Evolutionary conservation across 2,888 invertebrate genomes (phyloP).

Genomic region (Carcina quercana): DNA sequence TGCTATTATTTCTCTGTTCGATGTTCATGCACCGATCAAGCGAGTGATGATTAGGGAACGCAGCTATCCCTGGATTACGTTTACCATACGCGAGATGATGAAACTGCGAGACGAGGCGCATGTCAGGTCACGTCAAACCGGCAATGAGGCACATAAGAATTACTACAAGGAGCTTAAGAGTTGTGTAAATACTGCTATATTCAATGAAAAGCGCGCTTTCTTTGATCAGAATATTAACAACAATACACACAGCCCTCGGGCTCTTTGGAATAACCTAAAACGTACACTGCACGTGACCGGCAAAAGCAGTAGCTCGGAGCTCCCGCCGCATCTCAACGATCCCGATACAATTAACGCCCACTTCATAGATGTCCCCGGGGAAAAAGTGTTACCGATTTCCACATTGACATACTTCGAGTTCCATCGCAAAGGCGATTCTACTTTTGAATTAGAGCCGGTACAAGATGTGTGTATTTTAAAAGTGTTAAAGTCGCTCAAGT

Average conservation of each 20-base stretch:
- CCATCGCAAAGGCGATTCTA: neutral
- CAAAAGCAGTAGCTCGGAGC: neutral
- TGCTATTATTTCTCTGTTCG: conserved; percentile 7
- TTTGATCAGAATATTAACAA: conserved; percentile 10
- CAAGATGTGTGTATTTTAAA: conserved; percentile 2
- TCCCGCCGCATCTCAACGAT: conserved; percentile 9
- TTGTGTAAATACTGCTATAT: conserved; percentile 2
- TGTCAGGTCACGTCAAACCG: neutral
- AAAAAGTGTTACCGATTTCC: neutral
- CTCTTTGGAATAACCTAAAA: conserved; percentile 14
- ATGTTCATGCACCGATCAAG: conserved; percentile 9
- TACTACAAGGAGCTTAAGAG: conserved; percentile 10
- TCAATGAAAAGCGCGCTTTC: conserved; percentile 9
- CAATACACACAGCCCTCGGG: conserved; percentile 5
- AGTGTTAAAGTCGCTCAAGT: conserved; percentile 8
- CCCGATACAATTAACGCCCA: conserved; percentile 8
- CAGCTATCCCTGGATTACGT: conserved; percentile 10
- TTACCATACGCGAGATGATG: conserved; percentile 9
- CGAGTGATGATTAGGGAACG: neutral
- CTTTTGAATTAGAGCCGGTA: conserved; percentile 8
- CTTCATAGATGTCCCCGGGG: conserved; percentile 9
- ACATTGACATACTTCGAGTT: conserved; percentile 6
- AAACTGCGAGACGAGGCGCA: conserved; percentile 8
- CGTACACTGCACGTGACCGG: neutral
- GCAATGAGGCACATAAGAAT: conserved; percentile 1